phyloP scores from a whole-genome alignment of 2,113 vertebrate species.

The Clarias magur region DNA sequence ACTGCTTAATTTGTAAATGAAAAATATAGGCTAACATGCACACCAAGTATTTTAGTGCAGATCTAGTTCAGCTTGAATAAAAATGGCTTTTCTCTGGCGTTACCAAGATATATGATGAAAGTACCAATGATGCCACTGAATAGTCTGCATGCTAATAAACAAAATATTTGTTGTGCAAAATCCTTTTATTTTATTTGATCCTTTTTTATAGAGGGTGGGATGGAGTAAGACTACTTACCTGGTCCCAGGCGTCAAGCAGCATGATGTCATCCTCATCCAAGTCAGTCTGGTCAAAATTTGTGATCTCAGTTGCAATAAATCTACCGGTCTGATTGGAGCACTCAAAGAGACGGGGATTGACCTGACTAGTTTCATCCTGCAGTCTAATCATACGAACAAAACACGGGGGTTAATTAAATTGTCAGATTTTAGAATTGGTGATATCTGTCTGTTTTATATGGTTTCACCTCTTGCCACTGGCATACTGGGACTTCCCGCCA shows the following conservation, averaged over 20 bases:
- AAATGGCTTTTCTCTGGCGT: background rate
- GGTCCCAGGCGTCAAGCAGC: slow-evolving; percentile 83
- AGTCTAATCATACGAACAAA: slow-evolving; percentile 65
- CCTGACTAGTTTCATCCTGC: slow-evolving; percentile 70
- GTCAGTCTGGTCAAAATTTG: slow-evolving; percentile 82
- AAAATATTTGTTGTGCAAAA: background rate
- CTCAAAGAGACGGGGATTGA: slow-evolving; percentile 80
- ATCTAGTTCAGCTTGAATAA: background rate
- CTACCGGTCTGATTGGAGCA: slow-evolving; percentile 84
- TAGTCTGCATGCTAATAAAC: background rate
- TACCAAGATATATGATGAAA: background rate
- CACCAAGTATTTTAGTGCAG: background rate
- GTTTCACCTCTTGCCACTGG: slow-evolving; percentile 78
- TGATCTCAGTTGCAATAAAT: slow-evolving; percentile 80
- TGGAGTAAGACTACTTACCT: slow-evolving; percentile 62
- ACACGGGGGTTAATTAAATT: background rate
- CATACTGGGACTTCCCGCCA: slow-evolving; percentile 83
- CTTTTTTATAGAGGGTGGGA: background rate
- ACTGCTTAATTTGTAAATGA: background rate
- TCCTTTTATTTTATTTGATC: too few species aligned
- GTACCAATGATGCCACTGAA: background rate
- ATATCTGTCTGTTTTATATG: background rate
- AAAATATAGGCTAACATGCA: background rate
- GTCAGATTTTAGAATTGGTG: background rate
- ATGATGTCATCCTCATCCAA: slow-evolving; percentile 82